Evolutionary conservation across 2,797 vertebrate genomes (phyloP), one percentile per base, ranked within the genome.

Genomic region (Sylvilagus floridanus): DNA sequence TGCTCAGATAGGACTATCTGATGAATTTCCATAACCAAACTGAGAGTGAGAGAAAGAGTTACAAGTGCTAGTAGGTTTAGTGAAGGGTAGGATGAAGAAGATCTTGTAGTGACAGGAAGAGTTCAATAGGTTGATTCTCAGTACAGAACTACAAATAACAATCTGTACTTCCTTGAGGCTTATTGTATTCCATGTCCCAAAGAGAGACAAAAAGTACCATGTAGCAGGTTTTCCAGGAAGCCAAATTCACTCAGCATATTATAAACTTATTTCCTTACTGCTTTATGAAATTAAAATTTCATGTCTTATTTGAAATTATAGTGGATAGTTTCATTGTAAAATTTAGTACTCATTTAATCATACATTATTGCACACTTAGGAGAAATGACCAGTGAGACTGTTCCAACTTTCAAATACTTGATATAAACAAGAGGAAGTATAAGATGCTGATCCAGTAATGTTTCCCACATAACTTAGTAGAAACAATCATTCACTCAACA

Each of bases 271-370:
- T 8, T 3, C 19, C 11, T 93, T 65, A 42, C 35, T 85, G 57
- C 4, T 19, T 75, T 35, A 37, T 84, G 26, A 6, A 75, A 75
- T 83, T 42, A 1, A 65, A 75, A 65, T 47, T 78, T 68, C 1
- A 17, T 89, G 93, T 88, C 1, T 71, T 37, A 69, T 77, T 85
- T 19, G 19, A 54, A 93, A 60, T 71, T 63, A 89, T 21, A 72
- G 0, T 69, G 52, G 11, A 32, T 24, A 7, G 6, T 54, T 93
- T 73, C 71, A 0, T 69, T 73, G 81, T 81, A 37, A 90, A 93
- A 26, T 54, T 35, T 73, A 21, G 57, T 12, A 11, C 4, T 88
- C 35, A 42, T 9, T 82, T 16, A 54, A 54, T 82, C 57, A 37
- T 62, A 71, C 76, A 3, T 52, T 52, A 85, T 24, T 63, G 4